Evolutionary conservation across 2,113 vertebrate genomes (phyloP).

Genomic region (Electrona antarctica): DNA sequence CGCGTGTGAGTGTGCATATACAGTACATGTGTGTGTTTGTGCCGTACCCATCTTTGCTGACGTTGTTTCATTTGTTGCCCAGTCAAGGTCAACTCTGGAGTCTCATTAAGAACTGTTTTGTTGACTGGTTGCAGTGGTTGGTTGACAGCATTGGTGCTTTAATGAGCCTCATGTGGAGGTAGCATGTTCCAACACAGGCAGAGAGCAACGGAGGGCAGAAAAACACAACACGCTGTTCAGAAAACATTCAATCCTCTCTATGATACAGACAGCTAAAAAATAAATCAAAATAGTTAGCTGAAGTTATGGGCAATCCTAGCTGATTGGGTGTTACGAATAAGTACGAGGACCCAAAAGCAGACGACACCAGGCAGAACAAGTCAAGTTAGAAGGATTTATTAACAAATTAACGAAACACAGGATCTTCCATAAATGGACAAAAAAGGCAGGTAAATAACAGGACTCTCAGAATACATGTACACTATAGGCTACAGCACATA

Average conservation of each 20-base stretch:
- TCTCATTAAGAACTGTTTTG: slow-evolving; percentile 9
- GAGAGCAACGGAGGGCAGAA: not conserved
- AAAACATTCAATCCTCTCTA: not conserved
- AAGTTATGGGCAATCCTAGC: not conserved
- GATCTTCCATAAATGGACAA: too few relatives aligned
- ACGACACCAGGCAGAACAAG: too few relatives aligned
- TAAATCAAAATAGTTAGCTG: not conserved
- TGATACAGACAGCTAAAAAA: not conserved
- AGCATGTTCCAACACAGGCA: not conserved
- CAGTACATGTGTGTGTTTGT: not conserved
- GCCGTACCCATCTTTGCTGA: not conserved
- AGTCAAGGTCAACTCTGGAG: not conserved
- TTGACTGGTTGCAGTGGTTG: not conserved
- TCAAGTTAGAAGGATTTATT: too few relatives aligned
- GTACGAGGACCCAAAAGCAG: too few relatives aligned
- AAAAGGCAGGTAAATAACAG: too few relatives aligned
- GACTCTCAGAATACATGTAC: too few relatives aligned
- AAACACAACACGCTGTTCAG: not conserved
- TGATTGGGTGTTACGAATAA: too few relatives aligned
- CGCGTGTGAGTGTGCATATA: not conserved
- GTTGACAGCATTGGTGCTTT: not conserved
- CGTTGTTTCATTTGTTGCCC: not conserved
- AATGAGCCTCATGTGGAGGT: not conserved
- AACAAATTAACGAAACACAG: too few relatives aligned
- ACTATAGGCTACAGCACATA: too few relatives aligned